Evolutionary conservation across 1,140 invertebrate species (phyloP).

Genomic region (Drusus annulatus): DNA sequence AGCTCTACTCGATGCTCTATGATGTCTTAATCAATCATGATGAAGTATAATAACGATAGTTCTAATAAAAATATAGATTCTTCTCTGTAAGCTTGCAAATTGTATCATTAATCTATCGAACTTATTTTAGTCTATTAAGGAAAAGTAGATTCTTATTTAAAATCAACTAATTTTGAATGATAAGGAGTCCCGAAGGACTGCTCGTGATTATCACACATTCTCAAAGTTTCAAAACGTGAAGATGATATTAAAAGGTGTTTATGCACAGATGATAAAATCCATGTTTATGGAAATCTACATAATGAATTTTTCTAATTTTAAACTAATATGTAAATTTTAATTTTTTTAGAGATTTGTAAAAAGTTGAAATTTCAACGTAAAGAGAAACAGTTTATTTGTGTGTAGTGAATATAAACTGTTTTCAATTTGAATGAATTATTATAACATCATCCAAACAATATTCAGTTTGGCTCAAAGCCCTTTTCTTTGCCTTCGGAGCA

Average conservation of each 20-base stretch:
- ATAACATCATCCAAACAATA: conserved; percentile 42
- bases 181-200: background rate
- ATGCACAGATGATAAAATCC: conserved; percentile 57
- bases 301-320: conserved; percentile 53
- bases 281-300: conserved; percentile 53
- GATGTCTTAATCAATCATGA: conserved; percentile 51
- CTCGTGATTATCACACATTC: conserved; percentile 15
- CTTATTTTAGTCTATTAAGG: conserved; percentile 43
- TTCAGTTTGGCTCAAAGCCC: conserved; percentile 28
- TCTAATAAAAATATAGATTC: conserved; percentile 56
- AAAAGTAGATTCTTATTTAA: conserved; percentile 48
- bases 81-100: conserved; percentile 57
- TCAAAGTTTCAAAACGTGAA: conserved; percentile 42
- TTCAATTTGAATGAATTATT: conserved; percentile 27
- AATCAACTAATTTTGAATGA: conserved; percentile 39
- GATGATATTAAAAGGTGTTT: conserved; percentile 57
- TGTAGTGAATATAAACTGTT: conserved; percentile 35
- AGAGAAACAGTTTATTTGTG: conserved; percentile 34
- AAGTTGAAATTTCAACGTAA: conserved; percentile 48
- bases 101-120: conserved; percentile 53
- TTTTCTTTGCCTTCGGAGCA: conserved; percentile 25
- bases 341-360: conserved; percentile 45
- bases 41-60: conserved; percentile 49
- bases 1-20: conserved; percentile 57
- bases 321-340: conserved; percentile 54